phyloP scores from a whole-genome alignment of 2,888 invertebrate species.

The Temnothorax unifasciatus region DNA sequence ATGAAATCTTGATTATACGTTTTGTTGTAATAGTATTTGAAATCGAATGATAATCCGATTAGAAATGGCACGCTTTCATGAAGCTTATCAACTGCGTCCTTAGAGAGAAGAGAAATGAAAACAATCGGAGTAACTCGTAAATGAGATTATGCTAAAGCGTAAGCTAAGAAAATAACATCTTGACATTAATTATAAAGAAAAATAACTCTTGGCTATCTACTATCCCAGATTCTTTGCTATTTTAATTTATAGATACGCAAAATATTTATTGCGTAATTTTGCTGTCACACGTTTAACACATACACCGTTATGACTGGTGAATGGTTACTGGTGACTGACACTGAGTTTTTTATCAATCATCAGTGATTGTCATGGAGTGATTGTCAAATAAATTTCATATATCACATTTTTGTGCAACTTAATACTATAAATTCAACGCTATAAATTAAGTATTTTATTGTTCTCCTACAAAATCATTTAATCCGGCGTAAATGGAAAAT shows the following conservation, averaged over 20 bases:
- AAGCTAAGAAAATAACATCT: background rate
- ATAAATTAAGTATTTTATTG: too few species aligned
- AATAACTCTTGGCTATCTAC: background rate
- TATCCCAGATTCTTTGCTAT: background rate
- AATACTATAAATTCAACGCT: too few species aligned
- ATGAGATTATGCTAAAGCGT: background rate
- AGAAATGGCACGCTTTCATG: conserved; percentile 38
- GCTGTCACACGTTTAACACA: conserved; percentile 34
- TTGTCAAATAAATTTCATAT: too few species aligned
- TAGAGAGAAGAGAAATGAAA: conserved; percentile 39
- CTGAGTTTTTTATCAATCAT: too few species aligned
- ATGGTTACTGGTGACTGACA: too few species aligned
- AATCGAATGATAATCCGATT: conserved; percentile 16
- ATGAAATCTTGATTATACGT: background rate
- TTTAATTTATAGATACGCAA: background rate
- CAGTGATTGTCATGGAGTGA: too few species aligned
- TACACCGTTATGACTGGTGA: too few species aligned
- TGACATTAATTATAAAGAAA: background rate
- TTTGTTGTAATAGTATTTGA: background rate
- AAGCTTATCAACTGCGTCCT: conserved; percentile 77
- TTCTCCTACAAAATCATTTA: too few species aligned
- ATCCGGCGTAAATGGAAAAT: too few species aligned
- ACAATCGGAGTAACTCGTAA: conserved; percentile 12
- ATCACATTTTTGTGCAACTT: too few species aligned
- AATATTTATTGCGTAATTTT: conserved; percentile 56